Evolutionary conservation across 2,888 invertebrate species (phyloP), one percentile per base, ranked within the genome.

Genomic region (Nemoura dubitans): DNA sequence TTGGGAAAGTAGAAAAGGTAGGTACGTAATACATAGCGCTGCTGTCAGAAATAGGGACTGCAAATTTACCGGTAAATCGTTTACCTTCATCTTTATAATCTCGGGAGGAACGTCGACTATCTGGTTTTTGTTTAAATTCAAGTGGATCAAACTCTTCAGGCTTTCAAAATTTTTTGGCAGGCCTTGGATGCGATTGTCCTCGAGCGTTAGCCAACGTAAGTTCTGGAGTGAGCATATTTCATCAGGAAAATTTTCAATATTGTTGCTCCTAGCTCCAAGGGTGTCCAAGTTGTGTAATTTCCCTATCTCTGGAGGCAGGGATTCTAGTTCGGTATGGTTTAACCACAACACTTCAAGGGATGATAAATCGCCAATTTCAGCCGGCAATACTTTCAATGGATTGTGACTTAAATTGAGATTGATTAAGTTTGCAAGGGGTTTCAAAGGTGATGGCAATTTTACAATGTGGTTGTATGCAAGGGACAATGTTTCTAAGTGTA

Each of bases 371-470:
- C 94, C 94, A 87, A 95, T 93, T 90, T 94, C 93, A 14, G 93
- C 92, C 43, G 94, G 93, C 86, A 95, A 90, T 42, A 91, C 91
- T 87, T 92, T 91, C 82, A 95, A 92, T 10, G 94, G 94, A 90
- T 95, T 95, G 89, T 95, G 94, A 90, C 95, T 95, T 81, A 95
- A 90, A 90, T 95, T 95, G 86, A 95, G 91, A 89, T 93, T 93
- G 80, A 94, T 93, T 78, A 95, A 91, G 87, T 93, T 93, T 89
- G 93, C 93, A 89, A 95, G 91, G 88, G 93, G 92, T 80, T 93
- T 93, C 88, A 95, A 92, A 88, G 93, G 93, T n/a, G 92, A 89
- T 0, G 95, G 95, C 90, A 95, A 93, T 27, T 92, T 92, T 87
- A 91, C 92, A 87, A 95, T 92, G 88, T 93, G 93, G 90, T 95